These are phyloP conservation scores for Podotricha telesiphe DNA, from an alignment of 2,888 invertebrate genomes.

Conservation along the genomic window DNA sequence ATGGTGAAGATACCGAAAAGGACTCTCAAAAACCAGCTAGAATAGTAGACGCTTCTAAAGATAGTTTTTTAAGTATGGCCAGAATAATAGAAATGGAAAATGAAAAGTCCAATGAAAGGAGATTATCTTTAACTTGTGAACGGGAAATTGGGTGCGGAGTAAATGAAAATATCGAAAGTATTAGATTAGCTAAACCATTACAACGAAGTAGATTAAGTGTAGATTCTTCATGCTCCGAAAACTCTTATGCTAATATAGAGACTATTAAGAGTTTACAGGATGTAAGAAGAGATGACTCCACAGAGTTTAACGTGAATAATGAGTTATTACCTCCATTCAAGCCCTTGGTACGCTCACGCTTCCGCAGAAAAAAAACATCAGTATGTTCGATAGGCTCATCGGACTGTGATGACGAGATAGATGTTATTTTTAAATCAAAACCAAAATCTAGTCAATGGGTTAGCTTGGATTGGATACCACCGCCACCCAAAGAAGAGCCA, in stretches of 20 bases:
- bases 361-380: conserved; percentile 78
- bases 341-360: conserved; percentile 69
- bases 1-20: conserved; percentile 61
- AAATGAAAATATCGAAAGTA: conserved; percentile 66
- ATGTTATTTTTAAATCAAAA: conserved; percentile 83
- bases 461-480: conserved; percentile 82
- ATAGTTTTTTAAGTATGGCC: conserved; percentile 77
- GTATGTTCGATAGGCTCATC: conserved; percentile 82
- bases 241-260: conserved; percentile 82
- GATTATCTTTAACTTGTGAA: conserved; percentile 78
- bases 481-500: conserved; percentile 79
- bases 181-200: conserved; percentile 67
- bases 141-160: conserved; percentile 76
- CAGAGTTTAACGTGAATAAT: conserved; percentile 60
- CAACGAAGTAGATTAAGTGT: conserved; percentile 78
- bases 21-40: conserved; percentile 69
- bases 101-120: conserved; percentile 77
- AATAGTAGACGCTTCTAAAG: conserved; percentile 73
- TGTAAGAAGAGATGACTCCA: conserved; percentile 74
- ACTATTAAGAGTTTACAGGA: conserved; percentile 81
- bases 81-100: conserved; percentile 82
- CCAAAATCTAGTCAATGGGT: conserved; percentile 84
- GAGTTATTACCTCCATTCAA: conserved; percentile 67
- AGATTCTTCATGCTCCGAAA: conserved; percentile 83
- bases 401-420: conserved; percentile 80